These are phyloP conservation scores for Spongia lamella DNA, from an alignment of 37 sponge, comb jelly and placozoan species.

Conservation along the genomic window DNA sequence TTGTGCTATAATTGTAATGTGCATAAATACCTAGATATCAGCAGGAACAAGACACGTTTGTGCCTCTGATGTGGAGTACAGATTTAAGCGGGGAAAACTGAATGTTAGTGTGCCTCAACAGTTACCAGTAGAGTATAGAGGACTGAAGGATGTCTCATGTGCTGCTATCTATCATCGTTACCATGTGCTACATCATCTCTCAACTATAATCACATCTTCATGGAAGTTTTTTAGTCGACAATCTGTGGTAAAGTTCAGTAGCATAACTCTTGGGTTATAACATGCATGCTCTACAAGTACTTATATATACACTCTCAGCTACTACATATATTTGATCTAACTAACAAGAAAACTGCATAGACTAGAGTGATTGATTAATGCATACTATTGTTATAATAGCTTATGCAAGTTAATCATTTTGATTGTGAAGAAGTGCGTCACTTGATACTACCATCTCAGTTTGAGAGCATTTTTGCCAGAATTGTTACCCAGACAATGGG, in stretches of 20 bases:
- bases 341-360: neutral
- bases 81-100: too few relatives aligned
- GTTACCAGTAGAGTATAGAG: conserved; percentile 58
- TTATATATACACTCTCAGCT: too few relatives aligned
- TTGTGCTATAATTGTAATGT: too few relatives aligned
- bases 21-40: conserved; percentile 55
- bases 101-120: conserved; percentile 37
- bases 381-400: too few relatives aligned
- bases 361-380: neutral
- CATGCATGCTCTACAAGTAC: too few relatives aligned
- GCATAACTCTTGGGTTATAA: too few relatives aligned
- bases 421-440: conserved; percentile 21
- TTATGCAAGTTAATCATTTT: conserved; percentile 50
- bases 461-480: conserved; percentile 34
- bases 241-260: neutral
- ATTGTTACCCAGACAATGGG: conserved; percentile 64
- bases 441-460: conserved; percentile 18
- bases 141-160: conserved; percentile 50
- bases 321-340: too few relatives aligned
- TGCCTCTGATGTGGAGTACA: conserved; percentile 27
- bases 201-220: conserved; percentile 45
- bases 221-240: conserved; percentile 67
- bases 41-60: conserved; percentile 66
- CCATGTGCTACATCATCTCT: conserved; percentile 62
- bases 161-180: conserved; percentile 54